Conservation (phyloP, 2,113 vertebrate species). For the Octodon degus region DNA sequence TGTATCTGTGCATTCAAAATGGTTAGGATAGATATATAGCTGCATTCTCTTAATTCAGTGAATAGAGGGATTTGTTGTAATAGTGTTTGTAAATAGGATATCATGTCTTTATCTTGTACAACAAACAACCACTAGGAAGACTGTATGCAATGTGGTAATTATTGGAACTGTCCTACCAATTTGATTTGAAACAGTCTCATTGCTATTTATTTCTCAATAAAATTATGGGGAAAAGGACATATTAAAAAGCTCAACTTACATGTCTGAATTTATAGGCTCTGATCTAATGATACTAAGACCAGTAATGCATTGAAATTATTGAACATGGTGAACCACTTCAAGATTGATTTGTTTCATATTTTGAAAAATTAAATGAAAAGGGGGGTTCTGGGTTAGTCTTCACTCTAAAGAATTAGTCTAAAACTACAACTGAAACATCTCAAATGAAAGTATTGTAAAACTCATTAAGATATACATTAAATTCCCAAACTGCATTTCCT, state of each 20-base stretch:
- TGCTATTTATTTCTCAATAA: too few relatives aligned
- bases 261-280: slow-evolving; percentile 68
- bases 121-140: too few relatives aligned
- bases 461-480: slow-evolving; percentile 6
- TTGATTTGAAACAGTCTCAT: too few relatives aligned
- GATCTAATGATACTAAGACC: slow-evolving; percentile 72
- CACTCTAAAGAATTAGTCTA: slow-evolving; percentile 53
- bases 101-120: too few relatives aligned
- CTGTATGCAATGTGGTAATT: too few relatives aligned
- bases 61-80: too few relatives aligned
- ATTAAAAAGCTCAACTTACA: slow-evolving; percentile 56
- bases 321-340: slow-evolving; percentile 78
- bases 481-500: slow-evolving; percentile 3
- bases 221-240: neutral
- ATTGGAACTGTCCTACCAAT: too few relatives aligned
- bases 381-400: slow-evolving; percentile 57
- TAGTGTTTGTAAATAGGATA: too few relatives aligned
- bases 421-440: slow-evolving; percentile 62
- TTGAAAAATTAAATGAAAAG: slow-evolving; percentile 72
- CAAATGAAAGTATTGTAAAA: slow-evolving; percentile 58
- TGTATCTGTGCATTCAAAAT: too few relatives aligned
- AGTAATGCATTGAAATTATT: slow-evolving; percentile 80
- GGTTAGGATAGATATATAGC: too few relatives aligned
- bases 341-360: slow-evolving; percentile 77
- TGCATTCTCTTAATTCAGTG: too few relatives aligned